Base-by-base conservation (phyloP, 2,888 invertebrate genomes). In the Leuctra nigra region DNA sequence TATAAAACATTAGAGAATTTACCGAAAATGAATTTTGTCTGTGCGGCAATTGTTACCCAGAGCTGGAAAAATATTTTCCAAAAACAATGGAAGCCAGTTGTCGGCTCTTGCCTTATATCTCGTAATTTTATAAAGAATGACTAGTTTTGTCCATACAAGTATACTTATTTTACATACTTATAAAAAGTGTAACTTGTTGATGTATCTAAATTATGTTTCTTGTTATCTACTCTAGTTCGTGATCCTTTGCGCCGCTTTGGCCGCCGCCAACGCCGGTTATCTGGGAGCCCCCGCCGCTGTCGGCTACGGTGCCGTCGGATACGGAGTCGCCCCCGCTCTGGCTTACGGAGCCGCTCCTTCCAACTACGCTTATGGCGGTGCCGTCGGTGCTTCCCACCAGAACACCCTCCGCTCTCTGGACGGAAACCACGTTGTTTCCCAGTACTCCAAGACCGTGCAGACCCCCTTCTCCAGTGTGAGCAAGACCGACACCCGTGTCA, bases 391-490 rank as follows among this genome's bases (percentile, higher is more conserved):
- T 70, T 76, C 52, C 54, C 76, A 78, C 56, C 77, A 82, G 69
- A 79, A 77, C 68, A 76, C 80, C 54, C 68, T 79, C 55, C 75
- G 81, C 60, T 78, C 79, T 22, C 73, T 77, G 59, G 81, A 77
- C 59, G 78, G 72, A 61, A 78, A 78, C 64, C 72, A 73, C 57
- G 75, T 75, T 39, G 75, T 81, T 2, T 79, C 81, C 55, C 73
- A 74, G 66, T 74, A 77, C 72, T 75, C 77, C 64, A 82, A 81
- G 69, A 77, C 78, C 54, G 76, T 79, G 25, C 78, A 80, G 65
- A 78, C 78, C 53, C 77, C 80, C 55, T 80, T 77, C 73, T 79
- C 80, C 61, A 79, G 77, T 66, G 77, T 80, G 29, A 76, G 78
- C 67, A 81, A 81, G 70, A 74, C 72, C 69, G 78, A 81, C 61